Conservation (phyloP, 2,888 invertebrate species). For the Pterostichus madidus region DNA sequence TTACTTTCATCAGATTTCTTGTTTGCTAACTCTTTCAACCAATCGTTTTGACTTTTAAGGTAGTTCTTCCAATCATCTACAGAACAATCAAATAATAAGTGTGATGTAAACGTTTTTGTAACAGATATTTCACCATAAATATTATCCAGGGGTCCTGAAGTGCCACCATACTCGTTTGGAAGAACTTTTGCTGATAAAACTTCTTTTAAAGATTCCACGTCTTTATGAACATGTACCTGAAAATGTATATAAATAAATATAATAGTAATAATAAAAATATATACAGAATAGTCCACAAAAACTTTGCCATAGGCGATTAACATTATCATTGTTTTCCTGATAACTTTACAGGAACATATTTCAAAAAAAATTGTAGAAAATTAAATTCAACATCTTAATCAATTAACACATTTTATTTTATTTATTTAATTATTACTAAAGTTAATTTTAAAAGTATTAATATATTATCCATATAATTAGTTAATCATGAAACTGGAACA, state of each 20-base stretch:
- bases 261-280: background rate
- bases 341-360: too few species aligned
- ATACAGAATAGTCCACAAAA: too few species aligned
- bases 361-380: too few species aligned
- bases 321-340: too few species aligned
- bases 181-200: slow-evolving; percentile 29
- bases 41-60: slow-evolving; percentile 38
- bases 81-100: background rate
- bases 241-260: background rate
- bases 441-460: too few species aligned
- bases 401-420: too few species aligned
- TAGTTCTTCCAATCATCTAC: slow-evolving; percentile 19
- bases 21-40: slow-evolving; percentile 25
- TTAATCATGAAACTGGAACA: too few species aligned
- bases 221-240: slow-evolving; percentile 26
- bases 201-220: slow-evolving; percentile 14
- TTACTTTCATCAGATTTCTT: slow-evolving; percentile 58
- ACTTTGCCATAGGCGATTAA: too few species aligned
- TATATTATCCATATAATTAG: too few species aligned
- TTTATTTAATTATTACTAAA: too few species aligned
- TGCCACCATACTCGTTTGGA: slow-evolving; percentile 58
- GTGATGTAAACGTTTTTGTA: background rate
- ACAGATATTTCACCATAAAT: slow-evolving; percentile 9
- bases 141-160: background rate
- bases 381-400: too few species aligned